These are phyloP conservation scores for Cheiracanthium punctorium DNA, from an alignment of 2,888 invertebrate genomes.

Conservation along the genomic window DNA sequence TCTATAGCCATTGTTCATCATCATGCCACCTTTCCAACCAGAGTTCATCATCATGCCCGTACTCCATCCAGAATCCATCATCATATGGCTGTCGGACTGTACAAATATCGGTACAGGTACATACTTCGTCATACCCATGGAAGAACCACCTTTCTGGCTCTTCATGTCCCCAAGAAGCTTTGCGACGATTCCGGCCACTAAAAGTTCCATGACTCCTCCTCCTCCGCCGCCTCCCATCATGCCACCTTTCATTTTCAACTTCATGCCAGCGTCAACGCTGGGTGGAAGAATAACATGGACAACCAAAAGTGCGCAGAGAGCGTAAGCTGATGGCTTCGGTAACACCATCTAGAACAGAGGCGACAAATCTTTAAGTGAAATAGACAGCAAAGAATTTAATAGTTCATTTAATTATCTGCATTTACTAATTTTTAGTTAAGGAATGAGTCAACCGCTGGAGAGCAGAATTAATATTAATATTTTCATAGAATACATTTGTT, in stretches of 20 bases:
- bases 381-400: too few relatives aligned
- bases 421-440: too few relatives aligned
- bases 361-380: too few relatives aligned
- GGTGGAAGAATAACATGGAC: too few relatives aligned
- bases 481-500: too few relatives aligned
- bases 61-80: slow-evolving; percentile 16
- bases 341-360: too few relatives aligned
- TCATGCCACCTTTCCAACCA: slow-evolving; percentile 16
- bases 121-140: slow-evolving; percentile 23
- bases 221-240: slow-evolving; percentile 21
- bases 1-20: slow-evolving; percentile 23
- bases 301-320: too few relatives aligned
- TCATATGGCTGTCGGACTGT: slow-evolving; percentile 15
- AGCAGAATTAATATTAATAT: too few relatives aligned
- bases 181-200: slow-evolving; percentile 47
- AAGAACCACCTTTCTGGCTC: not conserved
- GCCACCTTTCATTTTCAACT: not conserved
- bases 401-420: too few relatives aligned
- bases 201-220: slow-evolving; percentile 39
- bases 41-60: slow-evolving; percentile 25
- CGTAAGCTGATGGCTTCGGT: too few relatives aligned
- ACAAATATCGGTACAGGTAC: slow-evolving; percentile 38
- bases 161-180: slow-evolving; percentile 52
- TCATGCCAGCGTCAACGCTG: not conserved
- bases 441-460: too few relatives aligned